Conservation (phyloP, 2,888 invertebrate genomes). For the Drosophila sordidapex region DNA sequence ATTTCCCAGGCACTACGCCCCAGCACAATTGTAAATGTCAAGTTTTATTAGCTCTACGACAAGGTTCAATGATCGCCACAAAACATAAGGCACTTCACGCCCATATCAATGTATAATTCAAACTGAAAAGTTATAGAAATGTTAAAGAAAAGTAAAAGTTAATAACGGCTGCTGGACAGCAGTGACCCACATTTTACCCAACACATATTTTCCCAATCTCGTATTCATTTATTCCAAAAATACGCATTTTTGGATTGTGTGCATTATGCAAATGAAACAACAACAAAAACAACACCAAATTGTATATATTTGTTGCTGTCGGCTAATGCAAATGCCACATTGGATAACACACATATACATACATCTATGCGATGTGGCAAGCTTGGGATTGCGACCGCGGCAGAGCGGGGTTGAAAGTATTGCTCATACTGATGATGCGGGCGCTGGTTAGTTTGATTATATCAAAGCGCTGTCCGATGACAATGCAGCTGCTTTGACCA, state of each 20-base stretch:
- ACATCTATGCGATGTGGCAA: constrained; percentile 5
- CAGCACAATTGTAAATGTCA: constrained; percentile 69
- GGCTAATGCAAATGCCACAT: constrained; percentile 19
- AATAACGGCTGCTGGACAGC: constrained; percentile 58
- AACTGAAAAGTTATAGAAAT: constrained; percentile 32
- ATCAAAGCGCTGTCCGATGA: constrained; percentile 13
- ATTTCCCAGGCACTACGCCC: constrained; percentile 7
- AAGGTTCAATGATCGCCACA: constrained; percentile 57
- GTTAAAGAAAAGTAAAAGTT: constrained; percentile 67
- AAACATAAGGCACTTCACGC: constrained; percentile 37
- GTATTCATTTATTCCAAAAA: constrained; percentile 30
- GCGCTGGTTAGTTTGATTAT: constrained; percentile 23
- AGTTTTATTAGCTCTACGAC: constrained; percentile 68
- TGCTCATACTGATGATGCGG: constrained; percentile 15
- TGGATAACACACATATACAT: neutral
- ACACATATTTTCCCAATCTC: constrained; percentile 15
- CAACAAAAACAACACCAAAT: neutral
- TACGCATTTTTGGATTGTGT: constrained; percentile 9
- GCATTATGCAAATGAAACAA: constrained; percentile 70
- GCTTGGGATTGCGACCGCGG: neutral
- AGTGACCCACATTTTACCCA: constrained; percentile 61
- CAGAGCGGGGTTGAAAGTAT: neutral
- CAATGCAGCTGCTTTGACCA: constrained; percentile 19
- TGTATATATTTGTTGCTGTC: constrained; percentile 4
- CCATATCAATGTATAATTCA: constrained; percentile 53